A percentile compares a stretch with the other conserved stretches of the same genome.
phyloP scores from a whole-genome alignment of 2,888 invertebrate species.

The Drosophila anomalata region DNA sequence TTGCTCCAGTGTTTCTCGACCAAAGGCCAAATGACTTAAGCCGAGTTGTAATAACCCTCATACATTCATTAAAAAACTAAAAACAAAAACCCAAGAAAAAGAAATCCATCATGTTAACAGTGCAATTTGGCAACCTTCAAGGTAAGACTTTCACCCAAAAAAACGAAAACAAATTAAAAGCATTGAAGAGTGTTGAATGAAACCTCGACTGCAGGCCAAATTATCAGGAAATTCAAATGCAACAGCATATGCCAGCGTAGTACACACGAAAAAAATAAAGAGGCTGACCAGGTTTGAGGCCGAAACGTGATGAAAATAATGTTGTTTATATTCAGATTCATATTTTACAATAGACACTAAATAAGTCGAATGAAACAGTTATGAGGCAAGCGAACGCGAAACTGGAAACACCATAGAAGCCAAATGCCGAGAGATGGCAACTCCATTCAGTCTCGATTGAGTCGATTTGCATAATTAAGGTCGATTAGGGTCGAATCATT shows the following conservation, averaged over 20 bases:
- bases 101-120: slow-evolving; percentile 12
- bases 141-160: slow-evolving; percentile 59
- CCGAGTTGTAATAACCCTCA: slow-evolving; percentile 16
- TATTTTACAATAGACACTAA: slow-evolving; percentile 32
- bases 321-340: slow-evolving; percentile 38
- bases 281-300: background rate
- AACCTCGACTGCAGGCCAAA: slow-evolving; percentile 14
- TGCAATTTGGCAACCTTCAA: slow-evolving; percentile 57
- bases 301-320: slow-evolving; percentile 36
- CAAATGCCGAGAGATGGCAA: slow-evolving; percentile 14
- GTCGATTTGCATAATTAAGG: slow-evolving; percentile 74
- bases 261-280: background rate
- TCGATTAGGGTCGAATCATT: slow-evolving; percentile 69
- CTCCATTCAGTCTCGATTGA: slow-evolving; percentile 10
- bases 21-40: slow-evolving; percentile 18
- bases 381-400: slow-evolving; percentile 44
- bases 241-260: background rate
- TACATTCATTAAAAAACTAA: slow-evolving; percentile 1
- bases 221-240: slow-evolving; percentile 31
- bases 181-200: slow-evolving; percentile 6
- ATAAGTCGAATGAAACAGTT: slow-evolving; percentile 50
- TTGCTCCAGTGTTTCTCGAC: background rate
- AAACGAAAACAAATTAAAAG: slow-evolving; percentile 19
- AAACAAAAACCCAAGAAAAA: background rate
- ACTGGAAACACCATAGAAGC: slow-evolving; percentile 14